A percentile compares a stretch with the other conserved stretches of the same genome.
These are phyloP conservation scores for Phoebastria nigripes DNA, from an alignment of 2,797 vertebrate species.

Conservation along the genomic window DNA sequence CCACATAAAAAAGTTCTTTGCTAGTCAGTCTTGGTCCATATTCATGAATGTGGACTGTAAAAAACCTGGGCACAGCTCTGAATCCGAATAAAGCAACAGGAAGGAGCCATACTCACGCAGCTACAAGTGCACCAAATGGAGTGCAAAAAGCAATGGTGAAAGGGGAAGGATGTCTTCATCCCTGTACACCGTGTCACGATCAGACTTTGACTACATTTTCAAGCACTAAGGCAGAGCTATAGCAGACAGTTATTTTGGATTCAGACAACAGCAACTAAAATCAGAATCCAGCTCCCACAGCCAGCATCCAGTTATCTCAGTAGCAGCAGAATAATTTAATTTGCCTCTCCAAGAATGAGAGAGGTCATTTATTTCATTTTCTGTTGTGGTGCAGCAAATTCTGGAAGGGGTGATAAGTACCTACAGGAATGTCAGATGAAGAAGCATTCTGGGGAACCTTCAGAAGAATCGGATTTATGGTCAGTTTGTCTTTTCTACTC, in stretches of 20 bases:
- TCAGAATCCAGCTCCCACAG: not conserved
- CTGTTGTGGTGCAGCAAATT: not conserved
- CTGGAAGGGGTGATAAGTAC: not conserved
- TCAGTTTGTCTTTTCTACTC: not conserved
- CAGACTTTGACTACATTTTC: not conserved
- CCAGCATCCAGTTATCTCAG: not conserved
- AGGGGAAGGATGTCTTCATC: not conserved
- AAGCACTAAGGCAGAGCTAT: not conserved
- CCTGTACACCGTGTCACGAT: not conserved
- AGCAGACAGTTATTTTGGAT: not conserved
- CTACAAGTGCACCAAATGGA: not conserved
- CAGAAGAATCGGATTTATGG: not conserved
- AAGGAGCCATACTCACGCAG: not conserved
- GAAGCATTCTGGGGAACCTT: not conserved
- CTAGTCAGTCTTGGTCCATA: not conserved
- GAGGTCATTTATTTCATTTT: not conserved
- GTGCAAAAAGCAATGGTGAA: not conserved
- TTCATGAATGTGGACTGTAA: not conserved
- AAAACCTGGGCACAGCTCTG: not conserved
- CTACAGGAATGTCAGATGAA: not conserved
- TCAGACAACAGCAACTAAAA: not conserved
- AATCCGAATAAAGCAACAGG: rapidly evolving
- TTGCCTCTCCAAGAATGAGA: not conserved
- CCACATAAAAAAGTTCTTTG: not conserved
- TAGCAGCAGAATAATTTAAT: not conserved